Evolutionary conservation across 2,113 vertebrate genomes (phyloP).

Genomic region (Petromus typicus): DNA sequence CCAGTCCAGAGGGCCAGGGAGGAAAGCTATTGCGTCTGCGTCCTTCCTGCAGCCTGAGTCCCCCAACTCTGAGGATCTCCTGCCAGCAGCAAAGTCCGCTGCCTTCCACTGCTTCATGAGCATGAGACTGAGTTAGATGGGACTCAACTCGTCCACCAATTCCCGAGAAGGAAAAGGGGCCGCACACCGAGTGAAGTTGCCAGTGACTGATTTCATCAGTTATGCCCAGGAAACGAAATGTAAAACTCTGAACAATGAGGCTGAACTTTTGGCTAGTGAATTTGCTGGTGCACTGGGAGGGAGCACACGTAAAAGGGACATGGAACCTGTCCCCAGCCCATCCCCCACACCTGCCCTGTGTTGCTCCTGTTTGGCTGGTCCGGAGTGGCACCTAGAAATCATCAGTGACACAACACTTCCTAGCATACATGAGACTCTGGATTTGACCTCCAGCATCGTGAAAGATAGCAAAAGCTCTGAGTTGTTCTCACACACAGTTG

Average conservation of each 20-base stretch:
- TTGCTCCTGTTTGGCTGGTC: not conserved
- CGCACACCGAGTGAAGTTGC: not conserved
- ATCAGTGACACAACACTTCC: not conserved
- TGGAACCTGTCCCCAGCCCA: rapidly evolving
- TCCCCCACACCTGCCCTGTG: not conserved
- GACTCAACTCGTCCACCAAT: not conserved
- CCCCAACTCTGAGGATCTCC: not conserved
- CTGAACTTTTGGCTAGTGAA: not conserved
- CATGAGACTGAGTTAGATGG: not conserved
- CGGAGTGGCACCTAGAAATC: not conserved
- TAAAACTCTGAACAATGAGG: not conserved
- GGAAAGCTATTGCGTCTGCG: not conserved
- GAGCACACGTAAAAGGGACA: rapidly evolving
- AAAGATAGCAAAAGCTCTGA: not conserved
- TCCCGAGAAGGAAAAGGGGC: not conserved
- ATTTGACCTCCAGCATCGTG: too few species aligned
- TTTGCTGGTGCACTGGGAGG: not conserved
- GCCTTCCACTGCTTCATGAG: not conserved
- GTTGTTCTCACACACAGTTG: not conserved
- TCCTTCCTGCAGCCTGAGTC: not conserved
- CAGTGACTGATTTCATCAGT: not conserved
- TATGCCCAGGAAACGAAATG: not conserved
- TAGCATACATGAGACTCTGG: not conserved
- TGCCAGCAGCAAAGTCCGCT: not conserved
- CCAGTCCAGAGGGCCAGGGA: not conserved